Base-by-base conservation (phyloP, 1,140 invertebrate genomes). In the Diachasma alloeum region DNA sequence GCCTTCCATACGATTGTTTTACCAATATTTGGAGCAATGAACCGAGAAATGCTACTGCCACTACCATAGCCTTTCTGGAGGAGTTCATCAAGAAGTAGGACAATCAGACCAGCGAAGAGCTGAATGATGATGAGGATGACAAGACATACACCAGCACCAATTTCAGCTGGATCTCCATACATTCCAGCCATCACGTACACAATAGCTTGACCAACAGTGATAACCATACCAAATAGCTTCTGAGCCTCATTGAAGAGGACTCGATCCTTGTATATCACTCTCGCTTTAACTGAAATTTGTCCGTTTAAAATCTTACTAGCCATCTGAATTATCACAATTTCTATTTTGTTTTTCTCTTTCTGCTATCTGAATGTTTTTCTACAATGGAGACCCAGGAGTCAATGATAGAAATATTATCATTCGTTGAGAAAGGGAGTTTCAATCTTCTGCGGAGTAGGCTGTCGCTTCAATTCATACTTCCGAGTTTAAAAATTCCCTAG, bases 151-250 rank as follows among this genome's bases (percentile, higher is more conserved):
- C 99, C 99, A 81, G 97, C 97, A 75, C 99, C 99, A 86, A 99
- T 99, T 90, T 99, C 98, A 81, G 96, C 93, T 68, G 99, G 99
- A 86, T 99, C 98, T 44, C 99, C 99, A 85, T 99, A 99, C 97
- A 99, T 99, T 82, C 97, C 99, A 77, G 98, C 99, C 97, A 99
- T 98, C n/a, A 99, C 99, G 88, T 99, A 99, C 0, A 99, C 98
- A 85, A 99, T 99, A 17, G 99, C 97, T 92, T 99, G 99, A 81
- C 98, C 98, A 81, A 99, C 95, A 15, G 99, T 99, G 77, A 99
- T 99, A n/a, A 99, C 96, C 98, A 99, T 99, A 83, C 98, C 99
- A 90, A 99, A 99, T 72, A 99, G n/a, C n/a, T n/a, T n/a, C 96
- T 96, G 89, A 31, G 2, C n/a, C n/a, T n/a, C n/a, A n/a, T n/a